Base-by-base conservation (phyloP, 1,140 invertebrate species). In the Araneus ventricosus region DNA sequence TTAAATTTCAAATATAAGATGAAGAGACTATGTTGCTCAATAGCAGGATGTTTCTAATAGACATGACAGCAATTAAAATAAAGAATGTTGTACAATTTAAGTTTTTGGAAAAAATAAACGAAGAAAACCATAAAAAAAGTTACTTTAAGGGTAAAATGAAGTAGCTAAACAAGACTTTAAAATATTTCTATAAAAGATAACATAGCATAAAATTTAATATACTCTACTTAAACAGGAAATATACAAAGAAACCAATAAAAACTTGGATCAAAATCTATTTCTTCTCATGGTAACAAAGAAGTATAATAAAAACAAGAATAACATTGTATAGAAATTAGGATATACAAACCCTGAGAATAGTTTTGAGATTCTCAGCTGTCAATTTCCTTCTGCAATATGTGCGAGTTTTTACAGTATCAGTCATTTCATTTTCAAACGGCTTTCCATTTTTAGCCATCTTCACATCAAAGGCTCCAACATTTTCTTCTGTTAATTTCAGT, bases 301-400 rank as follows among this genome's bases (percentile, higher is more conserved):
- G 10, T 30, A 70, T 27, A 70, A 20, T 4, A 4, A 70, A 34
- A 70, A 70, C n/a, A n/a, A 24, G 6, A n/a, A 0, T n/a, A 61
- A 3, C 6, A 5, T n/a, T n/a, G 2, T 24, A 63, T 27, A 63
- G n/a, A 63, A 4, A n/a, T 63, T 24, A 63, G 22, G 4, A 75
- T 20, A 34, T 75, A 75, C 70, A 37, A 75, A 75, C 70, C 70
- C 70, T 75, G 20, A 75, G 70, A 34, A 75, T 75, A 34, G 70
- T 75, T 75, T 75, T 75, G 0, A 75, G 10, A 34, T 75, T 75
- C 20, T 75, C 70, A 20, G 70, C 70, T 75, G 70, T 75, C 30
- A 75, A 37, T 34, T 75, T 75, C 17, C 30, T 75, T 75, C 70
- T 75, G 30, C 70, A 20, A 5, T 30, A 30, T 34, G 70, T 20